Evolutionary conservation across 2,888 invertebrate species (phyloP).

Genomic region (Drosophila putrida): DNA sequence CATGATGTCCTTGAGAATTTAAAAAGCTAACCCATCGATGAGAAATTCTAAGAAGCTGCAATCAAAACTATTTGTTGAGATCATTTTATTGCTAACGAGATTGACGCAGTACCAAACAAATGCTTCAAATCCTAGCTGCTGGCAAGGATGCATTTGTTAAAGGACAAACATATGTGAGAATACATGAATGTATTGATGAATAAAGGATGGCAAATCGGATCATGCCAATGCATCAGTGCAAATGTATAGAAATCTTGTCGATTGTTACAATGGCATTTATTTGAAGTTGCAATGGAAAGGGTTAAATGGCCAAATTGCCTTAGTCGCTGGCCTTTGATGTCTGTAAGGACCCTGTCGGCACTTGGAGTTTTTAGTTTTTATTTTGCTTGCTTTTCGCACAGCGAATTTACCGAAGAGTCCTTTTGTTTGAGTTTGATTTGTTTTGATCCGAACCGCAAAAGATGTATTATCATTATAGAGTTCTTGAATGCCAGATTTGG

Average conservation of each 20-base stretch:
- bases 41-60: conserved; percentile 8
- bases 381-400: conserved; percentile 27
- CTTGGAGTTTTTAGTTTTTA: conserved; percentile 15
- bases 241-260: conserved; percentile 39
- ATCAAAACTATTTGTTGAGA: conserved; percentile 39
- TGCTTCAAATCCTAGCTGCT: conserved; percentile 46
- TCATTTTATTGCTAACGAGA: conserved; percentile 59
- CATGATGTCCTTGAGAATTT: background rate
- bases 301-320: conserved; percentile 62
- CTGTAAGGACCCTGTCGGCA: background rate
- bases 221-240: conserved; percentile 65
- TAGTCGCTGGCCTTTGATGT: conserved; percentile 46
- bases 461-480: too few relatives aligned
- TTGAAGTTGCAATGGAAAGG: conserved; percentile 55
- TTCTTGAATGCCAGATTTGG: background rate
- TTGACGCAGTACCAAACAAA: conserved; percentile 45
- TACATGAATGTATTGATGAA: conserved; percentile 11
- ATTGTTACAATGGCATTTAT: conserved; percentile 58
- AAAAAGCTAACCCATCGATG: background rate
- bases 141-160: conserved; percentile 29
- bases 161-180: conserved; percentile 2
- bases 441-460: conserved; percentile 72
- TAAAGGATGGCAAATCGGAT: conserved; percentile 65
- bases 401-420: conserved; percentile 25
- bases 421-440: conserved; percentile 55